Evolutionary conservation across 2,888 invertebrate species (phyloP), one percentile per base, ranked within the genome.

Genomic region (Villa cingulata): DNA sequence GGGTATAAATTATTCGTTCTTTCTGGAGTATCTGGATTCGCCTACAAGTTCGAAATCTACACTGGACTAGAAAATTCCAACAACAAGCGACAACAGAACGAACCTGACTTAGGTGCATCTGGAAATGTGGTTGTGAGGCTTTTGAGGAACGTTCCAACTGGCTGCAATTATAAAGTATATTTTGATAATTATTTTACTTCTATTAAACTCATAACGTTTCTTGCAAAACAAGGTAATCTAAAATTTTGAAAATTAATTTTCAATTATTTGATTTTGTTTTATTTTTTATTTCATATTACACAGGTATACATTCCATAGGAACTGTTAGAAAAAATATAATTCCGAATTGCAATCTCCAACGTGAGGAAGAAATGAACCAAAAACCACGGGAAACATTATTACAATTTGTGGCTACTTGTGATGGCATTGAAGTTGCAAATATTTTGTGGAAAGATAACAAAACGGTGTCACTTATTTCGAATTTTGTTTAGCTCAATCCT

Each of bases 371-470:
- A 55, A 27, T 59, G 52, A 52, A 39, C 52, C 50, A 46, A 51
- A 51, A 53, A 53, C 49, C 46, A 23, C 47, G 53, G 19, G 57
- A 47, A 51, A 55, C 36, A 42, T 38, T 41, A 46, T 48, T 40
- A 20, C 54, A 53, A 51, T 53, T 46, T 52, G 53, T 58, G 18
- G 54, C 55, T 17, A 45, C 52, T 41, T 46, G 52, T 42, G 49
- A 57, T 48, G 55, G 51, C 18, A 51, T 52, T 34, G 52, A 55
- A 18, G 41, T 59, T n/a, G 51, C 54, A 17, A 53, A 45, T 45
- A 58, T 63, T 23, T 53, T 55, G 14, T 64, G 62, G 61, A 59
- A 57, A 49, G 60, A 62, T 51, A 65, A 64, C 50, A 63, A 62
- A 57, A 50, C 56, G 46, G 62, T 64, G 6, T 57, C 50, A 7